Conservation (phyloP, 2,888 invertebrate species). For the Eupithecia exiguata region DNA sequence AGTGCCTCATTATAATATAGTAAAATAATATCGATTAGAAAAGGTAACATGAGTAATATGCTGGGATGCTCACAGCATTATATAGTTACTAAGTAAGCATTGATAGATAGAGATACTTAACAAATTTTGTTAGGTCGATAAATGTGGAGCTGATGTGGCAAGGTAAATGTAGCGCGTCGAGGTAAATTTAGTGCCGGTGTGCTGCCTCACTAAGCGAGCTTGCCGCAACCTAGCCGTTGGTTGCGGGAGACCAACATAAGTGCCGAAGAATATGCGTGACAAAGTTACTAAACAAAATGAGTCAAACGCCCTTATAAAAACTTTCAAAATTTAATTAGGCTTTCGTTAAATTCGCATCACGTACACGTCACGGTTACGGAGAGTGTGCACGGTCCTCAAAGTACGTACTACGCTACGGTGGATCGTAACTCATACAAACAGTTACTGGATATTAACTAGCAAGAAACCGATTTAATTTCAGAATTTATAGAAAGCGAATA, state of each 20-base stretch:
- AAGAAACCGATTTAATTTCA: neutral
- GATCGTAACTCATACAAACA: neutral
- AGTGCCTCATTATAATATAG: too few relatives aligned
- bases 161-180: too few relatives aligned
- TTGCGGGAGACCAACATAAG: neutral
- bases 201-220: neutral
- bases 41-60: too few relatives aligned
- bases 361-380: slow-evolving; percentile 8
- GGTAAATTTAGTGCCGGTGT: too few relatives aligned
- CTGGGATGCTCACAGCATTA: too few relatives aligned
- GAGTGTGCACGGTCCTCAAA: slow-evolving; percentile 1
- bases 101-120: too few relatives aligned
- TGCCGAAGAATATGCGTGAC: neutral
- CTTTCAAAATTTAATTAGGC: slow-evolving; percentile 7
- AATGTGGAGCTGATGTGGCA: too few relatives aligned
- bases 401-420: neutral
- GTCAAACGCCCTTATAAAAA: slow-evolving; percentile 4
- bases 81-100: too few relatives aligned
- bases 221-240: neutral
- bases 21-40: too few relatives aligned
- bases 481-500: neutral
- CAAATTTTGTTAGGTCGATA: too few relatives aligned
- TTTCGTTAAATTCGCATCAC: slow-evolving; percentile 9
- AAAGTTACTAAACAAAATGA: neutral
- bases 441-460: neutral